Percentiles rank a stretch among this genome's conserved stretches.
phyloP scores from a whole-genome alignment of 2,888 invertebrate genomes.

The Drymonia ruficornis region DNA sequence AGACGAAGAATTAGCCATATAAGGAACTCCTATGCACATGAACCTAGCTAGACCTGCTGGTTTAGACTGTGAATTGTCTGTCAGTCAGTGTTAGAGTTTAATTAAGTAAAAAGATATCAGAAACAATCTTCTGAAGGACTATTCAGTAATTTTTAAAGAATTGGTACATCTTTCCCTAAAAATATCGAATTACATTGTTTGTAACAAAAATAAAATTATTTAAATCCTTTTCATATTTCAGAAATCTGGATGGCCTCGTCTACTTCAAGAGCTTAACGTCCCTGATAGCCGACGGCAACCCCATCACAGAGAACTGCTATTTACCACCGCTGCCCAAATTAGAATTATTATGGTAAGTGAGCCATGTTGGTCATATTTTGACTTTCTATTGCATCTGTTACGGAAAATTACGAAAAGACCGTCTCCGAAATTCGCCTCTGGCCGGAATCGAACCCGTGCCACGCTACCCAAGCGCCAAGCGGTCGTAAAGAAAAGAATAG shows the following conservation, averaged over 20 bases:
- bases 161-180: too few species aligned
- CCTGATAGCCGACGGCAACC: constrained; percentile 92
- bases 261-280: constrained; percentile 90
- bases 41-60: too few species aligned
- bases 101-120: too few species aligned
- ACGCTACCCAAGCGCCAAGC: too few species aligned
- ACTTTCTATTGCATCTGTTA: neutral
- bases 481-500: too few species aligned
- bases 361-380: neutral
- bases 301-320: constrained; percentile 87
- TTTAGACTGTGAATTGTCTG: too few species aligned
- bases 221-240: constrained; percentile 61
- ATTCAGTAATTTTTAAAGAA: too few species aligned
- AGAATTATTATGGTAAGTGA: constrained; percentile 89
- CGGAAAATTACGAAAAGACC: neutral
- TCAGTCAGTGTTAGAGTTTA: too few species aligned
- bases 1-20: too few species aligned
- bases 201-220: neutral
- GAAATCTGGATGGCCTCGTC: constrained; percentile 89
- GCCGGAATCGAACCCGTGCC: neutral
- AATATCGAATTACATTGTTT: too few species aligned
- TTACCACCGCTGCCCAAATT: constrained; percentile 90
- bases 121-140: too few species aligned
- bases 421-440: neutral
- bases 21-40: too few species aligned